These are phyloP conservation scores for Rambutsinella grinnellia DNA, from an alignment of 2,888 invertebrate genomes.

Conservation along the genomic window DNA sequence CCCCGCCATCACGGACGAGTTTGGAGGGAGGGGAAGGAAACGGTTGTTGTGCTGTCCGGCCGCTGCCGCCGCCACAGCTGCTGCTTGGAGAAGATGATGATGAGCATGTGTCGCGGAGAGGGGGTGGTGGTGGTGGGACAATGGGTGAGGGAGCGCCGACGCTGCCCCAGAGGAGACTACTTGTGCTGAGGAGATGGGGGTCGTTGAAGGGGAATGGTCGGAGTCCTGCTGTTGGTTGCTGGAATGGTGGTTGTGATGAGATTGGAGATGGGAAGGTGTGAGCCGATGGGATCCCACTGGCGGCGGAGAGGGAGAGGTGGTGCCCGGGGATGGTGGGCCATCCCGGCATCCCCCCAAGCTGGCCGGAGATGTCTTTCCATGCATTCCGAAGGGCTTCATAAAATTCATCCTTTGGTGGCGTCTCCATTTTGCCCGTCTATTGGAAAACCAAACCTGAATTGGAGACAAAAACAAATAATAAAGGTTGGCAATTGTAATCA, in stretches of 20 bases:
- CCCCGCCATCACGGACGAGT: slow-evolving; percentile 48
- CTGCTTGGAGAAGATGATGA: slow-evolving; percentile 50
- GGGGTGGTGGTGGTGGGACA: slow-evolving; percentile 67
- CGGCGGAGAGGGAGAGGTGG: slow-evolving; percentile 73
- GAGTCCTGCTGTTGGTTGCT: slow-evolving; percentile 32
- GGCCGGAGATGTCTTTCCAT: slow-evolving; percentile 66
- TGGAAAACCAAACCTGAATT: slow-evolving; percentile 98
- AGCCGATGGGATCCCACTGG: slow-evolving; percentile 51
- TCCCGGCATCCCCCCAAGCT: slow-evolving; percentile 53
- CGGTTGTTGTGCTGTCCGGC: slow-evolving; percentile 45
- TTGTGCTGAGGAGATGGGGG: slow-evolving; percentile 40
- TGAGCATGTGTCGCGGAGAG: slow-evolving; percentile 36
- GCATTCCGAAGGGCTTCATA: slow-evolving; percentile 80
- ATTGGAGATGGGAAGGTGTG: slow-evolving; percentile 78
- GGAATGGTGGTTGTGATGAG: slow-evolving; percentile 71
- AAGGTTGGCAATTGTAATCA: slow-evolving; percentile 47
- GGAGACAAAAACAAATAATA: slow-evolving; percentile 59
- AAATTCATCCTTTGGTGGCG: slow-evolving; percentile 96
- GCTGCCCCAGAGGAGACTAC: slow-evolving; percentile 44
- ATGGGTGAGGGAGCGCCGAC: slow-evolving; percentile 50
- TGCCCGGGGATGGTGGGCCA: slow-evolving; percentile 68
- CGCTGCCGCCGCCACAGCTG: slow-evolving; percentile 45
- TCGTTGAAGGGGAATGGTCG: slow-evolving; percentile 50
- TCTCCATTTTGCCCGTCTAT: slow-evolving; percentile 98
- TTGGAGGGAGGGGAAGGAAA: slow-evolving; percentile 54